Conservation (phyloP, 2,888 invertebrate species). For the Drosophila eohydei region DNA sequence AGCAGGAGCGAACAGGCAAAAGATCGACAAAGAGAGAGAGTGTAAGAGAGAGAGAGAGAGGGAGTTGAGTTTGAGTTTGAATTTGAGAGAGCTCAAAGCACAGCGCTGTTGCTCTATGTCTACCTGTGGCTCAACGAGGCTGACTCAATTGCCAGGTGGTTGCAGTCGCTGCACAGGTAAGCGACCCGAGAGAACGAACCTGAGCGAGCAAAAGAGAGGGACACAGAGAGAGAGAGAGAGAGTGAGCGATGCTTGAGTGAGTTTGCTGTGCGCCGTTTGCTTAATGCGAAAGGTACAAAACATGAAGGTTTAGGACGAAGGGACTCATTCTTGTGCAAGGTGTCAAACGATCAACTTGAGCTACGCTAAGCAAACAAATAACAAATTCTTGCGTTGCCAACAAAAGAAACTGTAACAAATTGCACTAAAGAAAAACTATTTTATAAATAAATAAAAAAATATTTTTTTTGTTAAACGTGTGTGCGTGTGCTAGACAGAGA, state of each 20-base stretch:
- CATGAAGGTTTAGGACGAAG: constrained; percentile 85
- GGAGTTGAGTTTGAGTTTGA: background rate
- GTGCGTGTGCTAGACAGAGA: constrained; percentile 21
- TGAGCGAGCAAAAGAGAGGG: constrained; percentile 12
- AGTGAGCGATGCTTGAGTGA: constrained; percentile 15
- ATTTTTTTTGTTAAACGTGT: constrained; percentile 26
- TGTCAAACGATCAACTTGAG: constrained; percentile 84
- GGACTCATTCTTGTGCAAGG: constrained; percentile 87
- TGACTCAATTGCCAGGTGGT: constrained; percentile 44
- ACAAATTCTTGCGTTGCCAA: constrained; percentile 12
- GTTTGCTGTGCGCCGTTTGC: constrained; percentile 8
- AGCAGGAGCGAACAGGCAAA: constrained; percentile 4
- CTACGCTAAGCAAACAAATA: constrained; percentile 22
- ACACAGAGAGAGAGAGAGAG: constrained; percentile 7
- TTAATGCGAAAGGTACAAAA: constrained; percentile 83
- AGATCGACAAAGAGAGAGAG: constrained; percentile 9
- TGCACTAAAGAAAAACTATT: background rate
- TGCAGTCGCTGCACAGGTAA: constrained; percentile 40
- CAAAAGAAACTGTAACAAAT: constrained; percentile 18
- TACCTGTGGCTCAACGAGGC: constrained; percentile 35
- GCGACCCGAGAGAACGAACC: background rate
- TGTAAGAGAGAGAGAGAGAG: constrained; percentile 2
- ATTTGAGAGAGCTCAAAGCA: constrained; percentile 7
- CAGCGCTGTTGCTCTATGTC: constrained; percentile 2
- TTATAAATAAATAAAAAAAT: background rate